Evolutionary conservation across 1,140 invertebrate species (phyloP).

Genomic region (Tetramorium simillimum): DNA sequence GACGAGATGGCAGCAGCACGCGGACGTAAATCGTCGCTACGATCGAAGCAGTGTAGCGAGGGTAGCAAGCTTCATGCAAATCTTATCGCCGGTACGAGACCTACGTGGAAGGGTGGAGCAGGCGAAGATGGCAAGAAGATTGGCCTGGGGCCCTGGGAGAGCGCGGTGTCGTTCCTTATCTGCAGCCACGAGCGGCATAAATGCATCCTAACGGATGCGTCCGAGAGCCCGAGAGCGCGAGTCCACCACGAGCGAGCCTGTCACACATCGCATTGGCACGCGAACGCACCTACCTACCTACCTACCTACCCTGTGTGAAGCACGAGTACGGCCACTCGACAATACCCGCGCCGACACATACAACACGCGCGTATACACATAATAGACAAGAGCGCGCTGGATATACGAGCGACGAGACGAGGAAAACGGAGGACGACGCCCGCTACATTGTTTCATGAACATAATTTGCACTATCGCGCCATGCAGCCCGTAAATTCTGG

Average conservation of each 20-base stretch:
- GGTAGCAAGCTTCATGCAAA: conserved; percentile 64
- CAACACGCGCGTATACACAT: background rate
- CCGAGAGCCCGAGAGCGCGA: conserved; percentile 54
- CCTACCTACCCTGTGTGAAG: background rate
- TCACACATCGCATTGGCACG: conserved; percentile 45
- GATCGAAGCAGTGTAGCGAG: conserved; percentile 57
- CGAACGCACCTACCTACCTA: conserved; percentile 24
- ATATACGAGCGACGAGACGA: conserved; percentile 48
- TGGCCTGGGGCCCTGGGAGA: conserved; percentile 70
- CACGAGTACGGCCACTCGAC: conserved; percentile 13
- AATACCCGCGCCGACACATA: conserved; percentile 33
- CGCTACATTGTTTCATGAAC: conserved; percentile 81
- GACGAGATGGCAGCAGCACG: conserved; percentile 43
- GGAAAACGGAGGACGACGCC: conserved; percentile 42
- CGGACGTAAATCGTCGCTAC: conserved; percentile 70
- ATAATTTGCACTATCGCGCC: conserved; percentile 82
- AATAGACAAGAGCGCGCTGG: conserved; percentile 32
- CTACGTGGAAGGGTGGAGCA: conserved; percentile 40
- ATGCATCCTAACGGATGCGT: conserved; percentile 78
- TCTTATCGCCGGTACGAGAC: conserved; percentile 68
- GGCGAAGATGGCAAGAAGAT: conserved; percentile 78
- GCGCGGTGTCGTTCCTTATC: conserved; percentile 81
- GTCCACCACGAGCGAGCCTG: conserved; percentile 29
- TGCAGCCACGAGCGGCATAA: conserved; percentile 79
- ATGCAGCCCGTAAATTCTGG: conserved; percentile 76